Conservation (phyloP, 2,888 invertebrate species). For the Trachelus tabidus region DNA sequence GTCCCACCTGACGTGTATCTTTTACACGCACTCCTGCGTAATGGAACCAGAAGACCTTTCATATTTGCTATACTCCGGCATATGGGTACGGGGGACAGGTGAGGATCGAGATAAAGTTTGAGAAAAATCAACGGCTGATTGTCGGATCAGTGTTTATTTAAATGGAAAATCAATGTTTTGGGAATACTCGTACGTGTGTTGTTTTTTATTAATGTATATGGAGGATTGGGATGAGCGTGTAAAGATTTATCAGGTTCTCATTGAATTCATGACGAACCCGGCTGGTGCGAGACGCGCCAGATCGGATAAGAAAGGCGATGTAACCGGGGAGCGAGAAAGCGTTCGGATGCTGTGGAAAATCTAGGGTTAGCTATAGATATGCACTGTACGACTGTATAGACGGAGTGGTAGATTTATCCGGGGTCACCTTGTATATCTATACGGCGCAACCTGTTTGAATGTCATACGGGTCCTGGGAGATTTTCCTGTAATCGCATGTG, state of each 20-base stretch:
- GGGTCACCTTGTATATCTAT: not conserved
- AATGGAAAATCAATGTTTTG: no score
- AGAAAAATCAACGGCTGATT: no score
- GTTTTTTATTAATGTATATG: no score
- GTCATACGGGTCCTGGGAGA: not conserved
- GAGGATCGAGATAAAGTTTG: no score
- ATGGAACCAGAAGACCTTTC: constrained; percentile 1
- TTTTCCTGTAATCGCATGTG: not conserved
- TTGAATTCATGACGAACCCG: constrained; percentile 34
- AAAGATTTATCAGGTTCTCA: constrained; percentile 35
- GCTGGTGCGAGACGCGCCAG: not conserved
- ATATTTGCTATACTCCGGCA: constrained; percentile 15
- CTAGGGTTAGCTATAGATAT: not conserved
- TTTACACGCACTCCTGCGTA: not conserved
- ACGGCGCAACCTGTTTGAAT: not conserved
- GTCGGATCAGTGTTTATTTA: no score
- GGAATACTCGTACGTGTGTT: no score
- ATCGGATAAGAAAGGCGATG: not conserved
- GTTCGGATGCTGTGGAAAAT: not conserved
- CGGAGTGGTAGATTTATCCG: not conserved
- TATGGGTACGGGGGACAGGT: not conserved
- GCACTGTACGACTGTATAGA: not conserved
- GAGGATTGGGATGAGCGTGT: constrained; percentile 31
- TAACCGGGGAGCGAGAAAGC: not conserved
- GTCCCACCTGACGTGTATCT: not conserved